Evolutionary conservation across 2,888 invertebrate genomes (phyloP).

Genomic region (Drosophila pseudotakahashii): DNA sequence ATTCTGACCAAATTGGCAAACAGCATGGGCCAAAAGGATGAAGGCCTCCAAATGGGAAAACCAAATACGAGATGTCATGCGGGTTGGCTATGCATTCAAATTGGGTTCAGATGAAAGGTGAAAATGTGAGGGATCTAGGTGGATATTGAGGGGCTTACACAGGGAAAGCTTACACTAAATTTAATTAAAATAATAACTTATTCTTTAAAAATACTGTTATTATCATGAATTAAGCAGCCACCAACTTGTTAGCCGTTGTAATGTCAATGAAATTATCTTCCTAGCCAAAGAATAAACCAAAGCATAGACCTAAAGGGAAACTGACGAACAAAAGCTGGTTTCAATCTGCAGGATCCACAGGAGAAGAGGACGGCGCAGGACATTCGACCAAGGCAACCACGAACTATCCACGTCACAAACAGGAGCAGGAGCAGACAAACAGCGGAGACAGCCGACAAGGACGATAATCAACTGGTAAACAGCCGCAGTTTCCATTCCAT

Average conservation of each 20-base stretch:
- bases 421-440: conserved; percentile 21
- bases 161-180: not conserved
- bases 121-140: not conserved
- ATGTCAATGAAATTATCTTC: too few relatives aligned
- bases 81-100: conserved; percentile 7
- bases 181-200: not conserved
- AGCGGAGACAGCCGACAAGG: conserved; percentile 20
- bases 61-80: conserved; percentile 10
- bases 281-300: not conserved
- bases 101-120: not conserved
- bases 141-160: not conserved
- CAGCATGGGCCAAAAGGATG: conserved; percentile 5
- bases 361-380: conserved; percentile 2
- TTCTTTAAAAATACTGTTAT: too few relatives aligned
- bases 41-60: not conserved
- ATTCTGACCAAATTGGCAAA: conserved; percentile 32
- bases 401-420: conserved; percentile 31
- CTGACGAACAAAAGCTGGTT: not conserved
- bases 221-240: too few relatives aligned
- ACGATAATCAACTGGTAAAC: conserved; percentile 40
- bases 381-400: conserved; percentile 17
- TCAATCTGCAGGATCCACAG: not conserved
- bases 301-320: not conserved
- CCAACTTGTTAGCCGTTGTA: too few relatives aligned
- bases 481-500: conserved; percentile 14